A percentile compares a stretch with the other conserved stretches of the same genome.
These are phyloP conservation scores for Amblyjoppa proteus DNA, from an alignment of 2,888 invertebrate species.

Conservation along the genomic window DNA sequence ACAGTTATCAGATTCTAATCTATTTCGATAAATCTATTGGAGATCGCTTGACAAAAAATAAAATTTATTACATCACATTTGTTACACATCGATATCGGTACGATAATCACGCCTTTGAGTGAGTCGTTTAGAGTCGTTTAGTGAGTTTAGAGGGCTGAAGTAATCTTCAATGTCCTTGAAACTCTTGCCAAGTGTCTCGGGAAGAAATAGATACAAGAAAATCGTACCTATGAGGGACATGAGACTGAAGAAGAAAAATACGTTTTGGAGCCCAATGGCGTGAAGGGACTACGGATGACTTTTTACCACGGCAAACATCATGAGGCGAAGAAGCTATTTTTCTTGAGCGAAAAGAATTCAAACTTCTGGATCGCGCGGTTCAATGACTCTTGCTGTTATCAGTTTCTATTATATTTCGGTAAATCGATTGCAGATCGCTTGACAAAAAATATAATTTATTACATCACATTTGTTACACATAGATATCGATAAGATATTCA, in stretches of 20 bases:
- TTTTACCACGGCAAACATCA: slow-evolving; percentile 87
- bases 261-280: slow-evolving; percentile 82
- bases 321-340: slow-evolving; percentile 79
- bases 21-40: too few species aligned
- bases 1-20: too few species aligned
- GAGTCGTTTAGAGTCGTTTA: too few species aligned
- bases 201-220: slow-evolving; percentile 86
- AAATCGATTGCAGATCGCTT: too few species aligned
- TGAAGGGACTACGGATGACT: slow-evolving; percentile 85
- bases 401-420: too few species aligned
- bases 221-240: slow-evolving; percentile 84
- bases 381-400: too few species aligned
- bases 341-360: too few species aligned
- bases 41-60: not conserved
- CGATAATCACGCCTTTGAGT: not conserved
- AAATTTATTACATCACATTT: not conserved
- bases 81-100: not conserved
- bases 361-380: too few species aligned
- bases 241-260: slow-evolving; percentile 86
- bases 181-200: slow-evolving; percentile 87
- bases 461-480: not conserved
- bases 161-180: slow-evolving; percentile 86
- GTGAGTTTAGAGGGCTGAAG: slow-evolving; percentile 76
- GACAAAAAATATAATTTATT: not conserved
- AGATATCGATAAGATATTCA: not conserved